Evolutionary conservation across 2,888 invertebrate genomes (phyloP).

Genomic region (Netelia fuscicornis): DNA sequence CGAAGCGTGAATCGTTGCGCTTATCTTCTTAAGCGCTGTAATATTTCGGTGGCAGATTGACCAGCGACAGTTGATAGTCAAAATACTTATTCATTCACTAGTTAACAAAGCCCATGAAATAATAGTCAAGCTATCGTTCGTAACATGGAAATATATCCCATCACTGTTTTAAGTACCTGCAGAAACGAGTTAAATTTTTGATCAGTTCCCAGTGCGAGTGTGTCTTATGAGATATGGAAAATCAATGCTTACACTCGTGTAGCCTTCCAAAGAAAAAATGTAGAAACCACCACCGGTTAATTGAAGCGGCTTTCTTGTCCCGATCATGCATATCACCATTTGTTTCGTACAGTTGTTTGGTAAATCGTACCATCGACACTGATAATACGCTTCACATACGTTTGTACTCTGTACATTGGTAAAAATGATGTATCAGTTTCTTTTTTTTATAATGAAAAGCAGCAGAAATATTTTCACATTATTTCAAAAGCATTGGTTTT

Average conservation of each 20-base stretch:
- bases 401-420: slow-evolving; percentile 81
- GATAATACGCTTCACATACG: slow-evolving; percentile 85
- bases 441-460: too few species aligned
- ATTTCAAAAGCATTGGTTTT: background rate
- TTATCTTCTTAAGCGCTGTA: too few species aligned
- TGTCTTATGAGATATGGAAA: too few species aligned
- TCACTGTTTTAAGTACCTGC: slow-evolving; percentile 68
- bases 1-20: too few species aligned
- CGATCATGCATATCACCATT: slow-evolving; percentile 86
- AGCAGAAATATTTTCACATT: background rate
- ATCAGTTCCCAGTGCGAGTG: too few species aligned
- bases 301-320: slow-evolving; percentile 85
- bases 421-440: background rate
- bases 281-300: slow-evolving; percentile 87
- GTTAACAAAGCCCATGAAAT: background rate
- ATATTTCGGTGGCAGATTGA: too few species aligned
- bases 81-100: background rate
- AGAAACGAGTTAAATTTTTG: slow-evolving; percentile 33
- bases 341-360: slow-evolving; percentile 83
- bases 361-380: slow-evolving; percentile 87
- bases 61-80: too few species aligned
- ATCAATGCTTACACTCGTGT: slow-evolving; percentile 84
- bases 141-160: slow-evolving; percentile 61
- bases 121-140: slow-evolving; percentile 54
- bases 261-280: slow-evolving; percentile 85